A percentile compares a stretch with the other conserved stretches of the same genome.
Evolutionary conservation across 2,113 vertebrate genomes (phyloP).

Genomic region (Elanoides forficatus): DNA sequence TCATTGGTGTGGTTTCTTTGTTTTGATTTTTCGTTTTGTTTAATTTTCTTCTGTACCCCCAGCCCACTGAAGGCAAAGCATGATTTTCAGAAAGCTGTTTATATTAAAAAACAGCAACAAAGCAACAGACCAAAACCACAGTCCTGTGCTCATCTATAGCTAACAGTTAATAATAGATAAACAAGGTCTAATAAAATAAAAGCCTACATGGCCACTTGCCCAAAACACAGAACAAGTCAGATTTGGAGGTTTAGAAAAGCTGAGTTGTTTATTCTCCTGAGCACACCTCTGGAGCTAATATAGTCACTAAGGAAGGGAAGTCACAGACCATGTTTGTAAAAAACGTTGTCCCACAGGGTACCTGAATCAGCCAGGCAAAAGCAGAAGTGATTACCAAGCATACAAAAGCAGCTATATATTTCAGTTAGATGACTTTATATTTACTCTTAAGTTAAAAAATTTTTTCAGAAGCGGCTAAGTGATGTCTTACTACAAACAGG

Average conservation of each 20-base stretch:
- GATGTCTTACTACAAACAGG: not conserved
- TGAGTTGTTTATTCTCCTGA: not conserved
- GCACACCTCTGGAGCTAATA: constrained; percentile 10
- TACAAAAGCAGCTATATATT: not conserved
- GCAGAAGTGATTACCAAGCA: not conserved
- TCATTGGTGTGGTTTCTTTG: constrained; percentile 53
- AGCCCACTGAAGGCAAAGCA: not conserved
- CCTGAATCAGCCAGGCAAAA: not conserved
- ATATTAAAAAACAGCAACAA: constrained; percentile 42
- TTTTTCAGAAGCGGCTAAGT: not conserved
- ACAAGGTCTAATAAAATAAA: constrained; percentile 35
- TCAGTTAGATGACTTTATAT: not conserved
- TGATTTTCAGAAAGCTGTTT: constrained; percentile 38
- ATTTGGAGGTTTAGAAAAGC: not conserved
- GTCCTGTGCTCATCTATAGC: not conserved
- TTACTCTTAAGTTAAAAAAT: not conserved
- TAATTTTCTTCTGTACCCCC: constrained; percentile 15
- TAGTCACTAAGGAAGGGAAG: not conserved
- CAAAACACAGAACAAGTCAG: not conserved
- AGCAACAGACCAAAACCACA: constrained; percentile 41
- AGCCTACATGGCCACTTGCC: not conserved
- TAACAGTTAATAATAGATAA: constrained; percentile 40
- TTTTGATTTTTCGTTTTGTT: constrained; percentile 12
- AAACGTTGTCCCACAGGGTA: not conserved
- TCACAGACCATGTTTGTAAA: not conserved